Percentiles rank a stretch among this genome's conserved stretches.
Conservation (phyloP, 2,888 invertebrate species). For the Patella caerulea region DNA sequence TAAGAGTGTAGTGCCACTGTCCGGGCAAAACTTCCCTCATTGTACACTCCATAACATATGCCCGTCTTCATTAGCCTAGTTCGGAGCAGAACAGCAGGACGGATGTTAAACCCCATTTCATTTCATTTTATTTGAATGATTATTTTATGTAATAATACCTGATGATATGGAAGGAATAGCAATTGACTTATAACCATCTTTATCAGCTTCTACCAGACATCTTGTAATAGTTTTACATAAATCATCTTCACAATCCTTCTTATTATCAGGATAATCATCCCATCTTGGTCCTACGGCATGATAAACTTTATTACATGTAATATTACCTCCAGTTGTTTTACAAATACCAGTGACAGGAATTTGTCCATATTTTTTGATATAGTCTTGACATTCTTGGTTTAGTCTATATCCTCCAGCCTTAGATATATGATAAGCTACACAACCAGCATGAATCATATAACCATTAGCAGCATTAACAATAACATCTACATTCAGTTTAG, state of each 20-base stretch:
- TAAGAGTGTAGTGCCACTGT: too few species aligned
- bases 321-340: slow-evolving; percentile 33
- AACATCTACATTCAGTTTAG: background rate
- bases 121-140: too few species aligned
- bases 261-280: slow-evolving; percentile 33
- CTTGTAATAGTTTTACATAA: slow-evolving; percentile 38
- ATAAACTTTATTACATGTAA: slow-evolving; percentile 31
- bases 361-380: background rate
- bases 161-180: slow-evolving; percentile 48
- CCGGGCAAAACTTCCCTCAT: too few species aligned
- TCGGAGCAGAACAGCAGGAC: too few species aligned
- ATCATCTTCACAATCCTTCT: slow-evolving; percentile 38
- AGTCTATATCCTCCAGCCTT: background rate
- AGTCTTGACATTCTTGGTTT: background rate
- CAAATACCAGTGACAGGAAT: slow-evolving; percentile 25
- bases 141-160: slow-evolving; percentile 28
- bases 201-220: slow-evolving; percentile 34
- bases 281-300: slow-evolving; percentile 45
- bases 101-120: too few species aligned
- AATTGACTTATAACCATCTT: slow-evolving; percentile 27
- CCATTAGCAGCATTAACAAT: background rate
- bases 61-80: too few species aligned
- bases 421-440: background rate
- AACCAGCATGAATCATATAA: background rate
- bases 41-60: too few species aligned